Base-by-base conservation (phyloP, 2,797 vertebrate species). In the Arnoldichthys spilopterus region DNA sequence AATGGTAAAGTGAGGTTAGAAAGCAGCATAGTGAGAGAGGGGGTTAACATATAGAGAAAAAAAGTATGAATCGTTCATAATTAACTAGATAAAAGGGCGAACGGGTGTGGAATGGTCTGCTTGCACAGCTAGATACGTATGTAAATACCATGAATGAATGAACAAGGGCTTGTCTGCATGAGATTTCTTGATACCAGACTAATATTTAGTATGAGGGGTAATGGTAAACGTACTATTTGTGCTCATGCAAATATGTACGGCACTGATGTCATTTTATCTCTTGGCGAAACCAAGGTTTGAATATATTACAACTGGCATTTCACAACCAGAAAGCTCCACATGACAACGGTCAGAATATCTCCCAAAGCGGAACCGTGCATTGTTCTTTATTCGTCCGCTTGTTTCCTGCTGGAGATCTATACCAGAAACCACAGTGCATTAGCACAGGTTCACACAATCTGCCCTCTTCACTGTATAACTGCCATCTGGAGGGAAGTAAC, bases 201-300 rank as follows among this genome's bases (percentile, higher is more conserved):
- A 20, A 26, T 43, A 54, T 22, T 22, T n/a, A 6, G 18, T 51
- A 16, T 20, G 66, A 61, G 71, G 30, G n/a, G 37, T 45, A 71
- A 72, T 37, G 56, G 8, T 5, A 6, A 74, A 77, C 51, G 6
- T 62, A 18, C 45, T 28, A n/a, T 70, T 51, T 64, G 37, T 30
- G 7, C 72, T 75, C 59, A 82, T 82, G 76, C 66, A 79, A 79
- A 78, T 74, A 2, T 56, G 24, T n/a, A 64, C 24, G 15, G 11
- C 49, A 37, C 30, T 73, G 32, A 62, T 54, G 32, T 72, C 66
- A 43, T 79, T 67, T n/a, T 67, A 20, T 32, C 40, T 18, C 7
- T 71, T 82, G 3, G 51, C 40, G 32, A 79, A 64, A 75, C 56
- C 59, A 24, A 32, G 75, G 74, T 82, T 82, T 82, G 80, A 73